Evolutionary conservation across 2,113 vertebrate species (phyloP).

Genomic region (Lepus europaeus): DNA sequence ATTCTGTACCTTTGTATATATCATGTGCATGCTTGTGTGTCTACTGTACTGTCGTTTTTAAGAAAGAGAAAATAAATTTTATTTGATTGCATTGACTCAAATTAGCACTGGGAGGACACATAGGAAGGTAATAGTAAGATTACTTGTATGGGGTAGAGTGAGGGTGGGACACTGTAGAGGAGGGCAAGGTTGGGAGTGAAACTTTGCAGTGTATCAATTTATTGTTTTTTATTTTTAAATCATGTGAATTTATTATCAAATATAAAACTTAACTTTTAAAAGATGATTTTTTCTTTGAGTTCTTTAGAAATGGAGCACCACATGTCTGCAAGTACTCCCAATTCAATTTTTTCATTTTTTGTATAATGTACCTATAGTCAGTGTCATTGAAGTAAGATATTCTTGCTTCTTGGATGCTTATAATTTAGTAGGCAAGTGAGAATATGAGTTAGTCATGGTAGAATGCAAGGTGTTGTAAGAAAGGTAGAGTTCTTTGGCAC

Average conservation of each 20-base stretch:
- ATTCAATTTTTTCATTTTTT: background rate
- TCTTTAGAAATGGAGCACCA: background rate
- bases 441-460: background rate
- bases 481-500: background rate
- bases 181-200: background rate
- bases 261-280: background rate
- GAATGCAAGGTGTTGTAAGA: slow-evolving; percentile 4
- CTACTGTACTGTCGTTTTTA: background rate
- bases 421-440: background rate
- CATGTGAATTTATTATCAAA: background rate
- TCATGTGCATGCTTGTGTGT: background rate
- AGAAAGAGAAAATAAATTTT: background rate
- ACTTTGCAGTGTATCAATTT: background rate
- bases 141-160: too few species aligned
- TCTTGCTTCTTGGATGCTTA: background rate
- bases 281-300: background rate
- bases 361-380: background rate
- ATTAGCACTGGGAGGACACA: background rate
- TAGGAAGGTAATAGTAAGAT: background rate
- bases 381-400: background rate
- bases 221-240: slow-evolving; percentile 34
- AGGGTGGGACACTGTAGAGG: background rate
- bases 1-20: background rate
- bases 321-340: background rate
- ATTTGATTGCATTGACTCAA: background rate